Conservation (phyloP, 2,797 vertebrate genomes). For the Momotus momota region DNA sequence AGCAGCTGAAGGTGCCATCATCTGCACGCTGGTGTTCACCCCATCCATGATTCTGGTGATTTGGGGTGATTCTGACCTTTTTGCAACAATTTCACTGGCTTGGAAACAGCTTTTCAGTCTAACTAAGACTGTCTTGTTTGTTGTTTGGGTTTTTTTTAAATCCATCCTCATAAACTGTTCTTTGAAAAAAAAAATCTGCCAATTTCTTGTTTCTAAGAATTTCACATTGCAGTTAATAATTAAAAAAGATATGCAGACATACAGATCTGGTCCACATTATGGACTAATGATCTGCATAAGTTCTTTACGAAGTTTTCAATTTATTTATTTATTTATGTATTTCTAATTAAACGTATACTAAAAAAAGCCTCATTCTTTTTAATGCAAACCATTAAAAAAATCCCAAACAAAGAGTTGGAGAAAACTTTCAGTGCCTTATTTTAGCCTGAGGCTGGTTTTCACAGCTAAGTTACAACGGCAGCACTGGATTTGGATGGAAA, state of each 20-base stretch:
- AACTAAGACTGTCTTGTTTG: background rate
- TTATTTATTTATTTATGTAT: background rate
- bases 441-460: slow-evolving; percentile 40
- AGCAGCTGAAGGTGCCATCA: background rate
- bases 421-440: background rate
- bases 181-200: background rate
- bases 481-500: background rate
- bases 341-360: slow-evolving; percentile 7
- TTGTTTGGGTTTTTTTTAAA: background rate
- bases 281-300: background rate
- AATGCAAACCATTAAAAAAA: background rate
- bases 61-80: background rate
- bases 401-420: background rate
- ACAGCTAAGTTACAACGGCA: slow-evolving; percentile 2
- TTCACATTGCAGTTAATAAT: background rate
- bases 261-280: background rate
- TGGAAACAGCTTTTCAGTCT: background rate
- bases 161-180: background rate
- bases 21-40: no score
- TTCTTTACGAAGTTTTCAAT: background rate
- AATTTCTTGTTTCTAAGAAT: background rate
- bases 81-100: background rate
- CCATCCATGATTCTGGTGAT: no score
- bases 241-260: background rate
- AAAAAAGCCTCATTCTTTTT: slow-evolving; percentile 16